A percentile compares a stretch with the other conserved stretches of the same genome.
Conservation (phyloP, 2,888 invertebrate genomes). For the Trachelus tabidus region DNA sequence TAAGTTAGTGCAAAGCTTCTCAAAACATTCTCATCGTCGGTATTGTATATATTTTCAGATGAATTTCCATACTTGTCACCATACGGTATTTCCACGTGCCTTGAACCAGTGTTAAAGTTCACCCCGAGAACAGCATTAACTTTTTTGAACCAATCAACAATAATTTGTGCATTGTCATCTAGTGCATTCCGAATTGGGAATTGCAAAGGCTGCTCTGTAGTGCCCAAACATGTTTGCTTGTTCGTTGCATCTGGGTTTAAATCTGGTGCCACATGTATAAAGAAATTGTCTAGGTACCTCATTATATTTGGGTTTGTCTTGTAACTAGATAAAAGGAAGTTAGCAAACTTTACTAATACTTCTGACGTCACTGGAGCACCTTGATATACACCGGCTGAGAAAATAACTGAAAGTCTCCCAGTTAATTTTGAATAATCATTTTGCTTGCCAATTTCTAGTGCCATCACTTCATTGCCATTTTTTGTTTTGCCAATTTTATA, state of each 20-base stretch:
- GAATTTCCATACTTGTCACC: conserved; percentile 30
- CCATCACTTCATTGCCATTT: conserved; percentile 44
- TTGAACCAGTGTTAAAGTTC: conserved; percentile 56
- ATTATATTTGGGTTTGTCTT: conserved; percentile 39
- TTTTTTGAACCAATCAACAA: conserved; percentile 53
- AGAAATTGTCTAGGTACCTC: conserved; percentile 48
- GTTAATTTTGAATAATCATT: conserved; percentile 28
- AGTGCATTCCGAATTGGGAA: conserved; percentile 38
- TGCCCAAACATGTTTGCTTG: conserved; percentile 41
- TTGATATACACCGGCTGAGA: conserved; percentile 51
- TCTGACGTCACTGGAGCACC: conserved; percentile 55
- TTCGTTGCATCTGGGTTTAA: conserved; percentile 43
- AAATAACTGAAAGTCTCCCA: conserved; percentile 50
- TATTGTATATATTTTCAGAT: conserved; percentile 38
- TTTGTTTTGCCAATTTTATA: conserved; percentile 47
- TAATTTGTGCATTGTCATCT: conserved; percentile 37
- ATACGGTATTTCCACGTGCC: conserved; percentile 58
- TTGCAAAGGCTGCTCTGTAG: conserved; percentile 27
- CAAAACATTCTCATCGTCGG: conserved; percentile 48
- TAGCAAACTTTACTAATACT: conserved; percentile 52
- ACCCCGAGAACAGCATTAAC: conserved; percentile 52
- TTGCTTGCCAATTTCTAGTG: conserved; percentile 49
- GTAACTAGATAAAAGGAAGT: conserved; percentile 49
- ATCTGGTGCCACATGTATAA: conserved; percentile 55
- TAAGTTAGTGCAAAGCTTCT: conserved; percentile 47